Evolutionary conservation across 2,113 vertebrate species (phyloP), one percentile per base, ranked within the genome.

Genomic region (Rhea americana): DNA sequence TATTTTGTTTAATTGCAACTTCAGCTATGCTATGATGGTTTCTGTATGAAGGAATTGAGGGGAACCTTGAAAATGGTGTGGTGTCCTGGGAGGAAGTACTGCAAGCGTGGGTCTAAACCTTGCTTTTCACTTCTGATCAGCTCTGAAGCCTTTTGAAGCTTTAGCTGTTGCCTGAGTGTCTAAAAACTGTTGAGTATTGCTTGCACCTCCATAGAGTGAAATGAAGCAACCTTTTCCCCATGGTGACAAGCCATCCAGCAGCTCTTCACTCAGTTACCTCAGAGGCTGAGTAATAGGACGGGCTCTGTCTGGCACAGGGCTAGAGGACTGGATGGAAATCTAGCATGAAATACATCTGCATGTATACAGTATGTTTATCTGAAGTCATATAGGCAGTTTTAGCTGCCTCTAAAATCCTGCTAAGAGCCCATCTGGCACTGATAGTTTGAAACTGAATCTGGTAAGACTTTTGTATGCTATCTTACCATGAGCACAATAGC

Each of bases 21-120:
- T 51, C 12, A 63, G n/a, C 78, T 73, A 15, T 3, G 1, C 4
- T 2, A 14, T 13, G 13, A 4, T 7, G 3, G 13, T 1, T 37
- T 43, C 15, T 83, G 47, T n/a, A 41, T 24, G 68, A 24, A 67
- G 61, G n/a, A 39, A n/a, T 2, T 9, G 18, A 24, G 24, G 13
- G 17, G 5, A 65, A 39, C 4, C 7, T 45, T 53, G n/a, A 11
- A 13, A 68, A 43, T 13, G 11, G 39, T 10, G n/a, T n/a, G 8
- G 10, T 41, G 41, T 30, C 47, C 45, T 6, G 28, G 19, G 37
- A 58, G n/a, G 30, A 51, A 89, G 66, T 0, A 1, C 26, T 47
- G 68, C 4, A n/a, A 37, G n/a, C 2, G 58, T 22, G 28, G 45
- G 30, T 24, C 11, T n/a, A 30, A 13, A 9, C 15, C 10, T 87